Evolutionary conservation across 2,797 vertebrate species (phyloP).

Genomic region (Scolopax bukidnonensis): DNA sequence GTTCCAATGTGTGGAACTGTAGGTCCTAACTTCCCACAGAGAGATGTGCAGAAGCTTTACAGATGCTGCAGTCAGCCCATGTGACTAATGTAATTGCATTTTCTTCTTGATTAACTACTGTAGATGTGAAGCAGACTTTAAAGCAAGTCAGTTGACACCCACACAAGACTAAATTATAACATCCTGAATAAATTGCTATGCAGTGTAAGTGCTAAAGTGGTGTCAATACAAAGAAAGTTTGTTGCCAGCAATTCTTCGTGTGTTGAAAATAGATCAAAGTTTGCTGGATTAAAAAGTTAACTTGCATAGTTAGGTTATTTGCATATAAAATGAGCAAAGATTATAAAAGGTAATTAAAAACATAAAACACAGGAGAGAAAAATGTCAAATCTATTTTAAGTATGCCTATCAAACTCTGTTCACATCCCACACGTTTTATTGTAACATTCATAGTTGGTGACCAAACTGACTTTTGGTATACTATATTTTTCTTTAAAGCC

Average conservation of each 20-base stretch:
- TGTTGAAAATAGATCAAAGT: conserved; percentile 4
- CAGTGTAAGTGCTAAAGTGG: background rate
- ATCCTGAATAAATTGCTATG: background rate
- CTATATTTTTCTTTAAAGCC: background rate
- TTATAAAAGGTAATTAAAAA: background rate
- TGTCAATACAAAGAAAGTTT: conserved; percentile 22
- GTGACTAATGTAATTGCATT: conserved; percentile 31
- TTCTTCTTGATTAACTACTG: background rate
- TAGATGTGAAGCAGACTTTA: conserved; percentile 32
- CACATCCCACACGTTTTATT: background rate
- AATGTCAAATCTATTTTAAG: background rate
- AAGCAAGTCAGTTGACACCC: conserved; percentile 13
- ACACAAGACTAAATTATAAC: conserved; percentile 44
- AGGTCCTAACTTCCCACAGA: background rate
- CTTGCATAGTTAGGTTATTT: background rate
- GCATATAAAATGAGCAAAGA: background rate
- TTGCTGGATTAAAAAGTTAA: background rate
- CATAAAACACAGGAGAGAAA: background rate
- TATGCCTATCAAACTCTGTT: background rate
- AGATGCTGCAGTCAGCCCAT: background rate
- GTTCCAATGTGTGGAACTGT: background rate
- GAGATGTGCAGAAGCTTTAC: background rate
- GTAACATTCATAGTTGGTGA: background rate
- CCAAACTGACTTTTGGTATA: background rate
- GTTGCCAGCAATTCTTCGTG: background rate